Percentiles rank a stretch among this genome's conserved stretches.
Evolutionary conservation across 2,888 invertebrate species (phyloP).

Genomic region (Rotaria sp.): DNA sequence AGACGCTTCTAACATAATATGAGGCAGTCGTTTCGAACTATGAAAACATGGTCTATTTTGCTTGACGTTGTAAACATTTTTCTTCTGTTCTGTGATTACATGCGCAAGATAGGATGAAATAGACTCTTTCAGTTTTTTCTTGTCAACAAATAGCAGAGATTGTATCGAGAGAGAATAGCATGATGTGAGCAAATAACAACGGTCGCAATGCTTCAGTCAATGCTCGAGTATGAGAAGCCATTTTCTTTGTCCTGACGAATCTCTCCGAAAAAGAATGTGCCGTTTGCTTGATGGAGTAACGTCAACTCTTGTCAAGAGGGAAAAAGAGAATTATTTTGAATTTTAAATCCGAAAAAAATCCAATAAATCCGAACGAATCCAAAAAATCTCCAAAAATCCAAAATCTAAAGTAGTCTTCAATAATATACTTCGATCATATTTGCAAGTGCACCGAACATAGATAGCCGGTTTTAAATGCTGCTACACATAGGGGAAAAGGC

Average conservation of each 20-base stretch:
- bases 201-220: not conserved
- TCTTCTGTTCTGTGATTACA: not conserved
- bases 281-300: not conserved
- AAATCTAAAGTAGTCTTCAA: too few species aligned
- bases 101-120: not conserved
- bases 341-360: too few species aligned
- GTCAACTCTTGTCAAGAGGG: too few species aligned
- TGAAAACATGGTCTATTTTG: not conserved
- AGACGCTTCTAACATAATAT: too few species aligned
- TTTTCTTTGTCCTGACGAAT: not conserved
- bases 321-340: too few species aligned
- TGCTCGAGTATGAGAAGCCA: not conserved
- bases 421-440: too few species aligned
- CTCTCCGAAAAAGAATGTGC: not conserved
- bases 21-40: not conserved
- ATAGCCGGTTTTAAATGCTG: too few species aligned
- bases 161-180: not conserved
- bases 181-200: not conserved
- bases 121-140: not conserved
- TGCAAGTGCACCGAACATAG: too few species aligned
- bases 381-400: too few species aligned
- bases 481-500: too few species aligned
- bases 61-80: not conserved
- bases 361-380: too few species aligned
- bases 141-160: not conserved